Conservation (phyloP, 2,888 invertebrate genomes). For the Parascotia fuliginaria region DNA sequence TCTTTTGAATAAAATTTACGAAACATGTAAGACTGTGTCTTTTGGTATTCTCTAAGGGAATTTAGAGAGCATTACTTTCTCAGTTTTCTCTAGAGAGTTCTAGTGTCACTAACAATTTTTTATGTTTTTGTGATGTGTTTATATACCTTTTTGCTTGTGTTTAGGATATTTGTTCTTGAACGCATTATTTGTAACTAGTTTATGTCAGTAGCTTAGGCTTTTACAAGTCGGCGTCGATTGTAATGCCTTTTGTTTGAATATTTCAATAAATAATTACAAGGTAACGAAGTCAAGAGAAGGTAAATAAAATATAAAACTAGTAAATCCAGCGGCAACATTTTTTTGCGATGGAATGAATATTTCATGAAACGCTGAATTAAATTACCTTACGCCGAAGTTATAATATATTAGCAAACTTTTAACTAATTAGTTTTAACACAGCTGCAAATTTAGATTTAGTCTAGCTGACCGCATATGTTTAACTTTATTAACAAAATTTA, state of each 20-base stretch:
- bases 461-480: not conserved
- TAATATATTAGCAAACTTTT: not conserved
- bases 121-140: not conserved
- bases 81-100: not conserved
- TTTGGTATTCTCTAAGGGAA: not conserved
- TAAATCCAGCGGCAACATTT: too few species aligned
- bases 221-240: too few species aligned
- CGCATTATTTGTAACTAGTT: too few species aligned
- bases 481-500: not conserved
- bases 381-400: not conserved
- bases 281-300: too few species aligned
- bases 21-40: constrained; percentile 1
- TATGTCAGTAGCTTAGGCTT: too few species aligned
- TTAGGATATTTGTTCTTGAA: not conserved
- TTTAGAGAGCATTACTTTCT: constrained; percentile 4
- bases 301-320: too few species aligned
- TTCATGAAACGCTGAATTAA: not conserved
- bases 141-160: too few species aligned
- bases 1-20: not conserved
- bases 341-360: too few species aligned
- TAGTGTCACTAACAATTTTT: not conserved
- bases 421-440: not conserved
- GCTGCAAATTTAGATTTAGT: not conserved
- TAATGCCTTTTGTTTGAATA: too few species aligned
- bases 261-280: too few species aligned